Evolutionary conservation across 2,888 invertebrate species (phyloP).

Genomic region (Saturnia pavonia): DNA sequence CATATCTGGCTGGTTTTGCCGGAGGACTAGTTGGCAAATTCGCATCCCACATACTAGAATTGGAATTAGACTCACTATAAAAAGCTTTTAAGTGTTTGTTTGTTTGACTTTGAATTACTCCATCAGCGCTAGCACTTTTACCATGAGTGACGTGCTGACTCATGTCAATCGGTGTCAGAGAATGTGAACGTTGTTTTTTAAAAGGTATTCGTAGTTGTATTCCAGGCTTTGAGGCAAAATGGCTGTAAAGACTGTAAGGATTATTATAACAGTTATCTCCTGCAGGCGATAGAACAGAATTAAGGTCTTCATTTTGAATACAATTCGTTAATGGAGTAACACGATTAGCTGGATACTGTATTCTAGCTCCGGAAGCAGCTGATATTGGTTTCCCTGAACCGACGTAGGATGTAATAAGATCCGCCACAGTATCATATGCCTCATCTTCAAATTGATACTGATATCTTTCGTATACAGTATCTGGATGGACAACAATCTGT

Average conservation of each 20-base stretch:
- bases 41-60: constrained; percentile 75
- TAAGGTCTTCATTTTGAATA: constrained; percentile 65
- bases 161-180: constrained; percentile 85
- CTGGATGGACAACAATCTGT: constrained; percentile 91
- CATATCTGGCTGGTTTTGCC: constrained; percentile 78
- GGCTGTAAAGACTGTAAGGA: constrained; percentile 75
- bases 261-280: constrained; percentile 65
- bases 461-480: constrained; percentile 94
- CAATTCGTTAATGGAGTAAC: constrained; percentile 89
- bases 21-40: constrained; percentile 83
- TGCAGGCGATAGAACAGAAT: constrained; percentile 55
- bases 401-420: constrained; percentile 96
- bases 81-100: constrained; percentile 67
- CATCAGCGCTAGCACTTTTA: constrained; percentile 87
- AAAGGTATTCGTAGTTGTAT: constrained; percentile 67
- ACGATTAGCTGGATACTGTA: constrained; percentile 92
- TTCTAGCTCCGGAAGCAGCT: constrained; percentile 92
- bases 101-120: constrained; percentile 82
- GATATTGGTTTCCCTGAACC: constrained; percentile 95
- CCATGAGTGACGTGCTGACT: constrained; percentile 75
- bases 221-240: constrained; percentile 71
- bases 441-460: constrained; percentile 97
- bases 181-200: constrained; percentile 88
- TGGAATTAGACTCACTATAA: constrained; percentile 76
- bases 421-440: constrained; percentile 95